Percentiles rank a stretch among this genome's conserved stretches.
Evolutionary conservation across 1,140 invertebrate species (phyloP).

Genomic region (Drosophila asahinai): DNA sequence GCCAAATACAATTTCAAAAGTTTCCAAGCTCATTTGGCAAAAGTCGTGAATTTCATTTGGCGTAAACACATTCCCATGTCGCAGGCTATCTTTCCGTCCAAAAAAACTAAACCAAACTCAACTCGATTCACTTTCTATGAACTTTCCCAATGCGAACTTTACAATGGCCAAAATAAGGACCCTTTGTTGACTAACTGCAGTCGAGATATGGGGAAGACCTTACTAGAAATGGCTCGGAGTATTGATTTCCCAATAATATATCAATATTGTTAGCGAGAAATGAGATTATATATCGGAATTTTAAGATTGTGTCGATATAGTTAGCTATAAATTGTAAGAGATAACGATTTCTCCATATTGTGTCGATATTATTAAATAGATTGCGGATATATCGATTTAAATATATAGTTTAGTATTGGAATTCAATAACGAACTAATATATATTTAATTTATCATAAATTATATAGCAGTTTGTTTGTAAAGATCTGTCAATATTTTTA

Average conservation of each 20-base stretch:
- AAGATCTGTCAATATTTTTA: no score
- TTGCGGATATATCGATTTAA: no score
- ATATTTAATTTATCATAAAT: no score
- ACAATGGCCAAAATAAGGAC: constrained; percentile 3
- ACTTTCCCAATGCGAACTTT: constrained; percentile 60
- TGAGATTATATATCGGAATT: no score
- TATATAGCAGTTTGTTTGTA: no score
- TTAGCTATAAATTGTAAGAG: not conserved
- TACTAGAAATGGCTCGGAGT: not conserved
- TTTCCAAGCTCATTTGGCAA: constrained; percentile 68
- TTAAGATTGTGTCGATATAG: not conserved
- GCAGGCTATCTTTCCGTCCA: not conserved
- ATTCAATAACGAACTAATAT: no score
- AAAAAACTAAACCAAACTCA: constrained; percentile 32
- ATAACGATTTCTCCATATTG: no score
- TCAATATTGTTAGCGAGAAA: not conserved
- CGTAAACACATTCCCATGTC: constrained; percentile 64
- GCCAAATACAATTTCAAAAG: constrained; percentile 64
- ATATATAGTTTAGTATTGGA: no score
- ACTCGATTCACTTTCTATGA: constrained; percentile 71
- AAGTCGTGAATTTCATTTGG: constrained; percentile 68
- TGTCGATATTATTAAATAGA: no score
- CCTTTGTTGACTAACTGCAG: constrained; percentile 1
- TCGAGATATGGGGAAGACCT: not conserved
- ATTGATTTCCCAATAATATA: no score